Conservation (phyloP, 30 jellyfish, hydroid and myxozoan species). For the Aurelia coerulea region DNA sequence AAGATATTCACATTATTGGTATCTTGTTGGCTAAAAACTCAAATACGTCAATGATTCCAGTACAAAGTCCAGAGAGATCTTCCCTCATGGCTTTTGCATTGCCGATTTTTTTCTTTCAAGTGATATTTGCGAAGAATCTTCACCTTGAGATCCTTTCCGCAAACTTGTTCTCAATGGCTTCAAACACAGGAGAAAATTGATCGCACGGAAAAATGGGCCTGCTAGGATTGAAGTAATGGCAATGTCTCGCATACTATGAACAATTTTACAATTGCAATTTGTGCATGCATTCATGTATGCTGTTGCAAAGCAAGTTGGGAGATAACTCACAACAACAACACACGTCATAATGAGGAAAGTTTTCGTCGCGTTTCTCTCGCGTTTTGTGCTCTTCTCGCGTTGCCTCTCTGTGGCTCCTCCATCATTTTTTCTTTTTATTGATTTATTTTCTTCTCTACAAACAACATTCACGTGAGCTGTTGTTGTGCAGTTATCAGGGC, state of each 20-base stretch:
- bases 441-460: neutral
- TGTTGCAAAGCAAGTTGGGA: constrained; percentile 34
- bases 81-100: neutral
- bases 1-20: too few relatives aligned
- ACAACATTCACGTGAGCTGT: too few relatives aligned
- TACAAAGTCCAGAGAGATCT: too few relatives aligned
- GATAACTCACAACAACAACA: constrained; percentile 21
- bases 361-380: constrained; percentile 31
- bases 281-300: constrained; percentile 35
- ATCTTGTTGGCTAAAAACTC: too few relatives aligned
- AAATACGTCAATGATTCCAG: too few relatives aligned
- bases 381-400: neutral
- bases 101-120: neutral
- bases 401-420: neutral
- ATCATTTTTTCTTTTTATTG: neutral
- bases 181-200: constrained; percentile 15
- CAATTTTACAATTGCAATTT: constrained; percentile 26
- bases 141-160: neutral
- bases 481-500: neutral
- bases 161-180: constrained; percentile 21
- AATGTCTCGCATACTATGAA: constrained; percentile 34
- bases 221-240: constrained; percentile 25
- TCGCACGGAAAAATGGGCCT: constrained; percentile 32
- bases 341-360: constrained; percentile 29
- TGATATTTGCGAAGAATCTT: neutral